These are phyloP conservation scores for Pyrochroa serraticornis DNA, from an alignment of 2,888 invertebrate species.

Conservation along the genomic window DNA sequence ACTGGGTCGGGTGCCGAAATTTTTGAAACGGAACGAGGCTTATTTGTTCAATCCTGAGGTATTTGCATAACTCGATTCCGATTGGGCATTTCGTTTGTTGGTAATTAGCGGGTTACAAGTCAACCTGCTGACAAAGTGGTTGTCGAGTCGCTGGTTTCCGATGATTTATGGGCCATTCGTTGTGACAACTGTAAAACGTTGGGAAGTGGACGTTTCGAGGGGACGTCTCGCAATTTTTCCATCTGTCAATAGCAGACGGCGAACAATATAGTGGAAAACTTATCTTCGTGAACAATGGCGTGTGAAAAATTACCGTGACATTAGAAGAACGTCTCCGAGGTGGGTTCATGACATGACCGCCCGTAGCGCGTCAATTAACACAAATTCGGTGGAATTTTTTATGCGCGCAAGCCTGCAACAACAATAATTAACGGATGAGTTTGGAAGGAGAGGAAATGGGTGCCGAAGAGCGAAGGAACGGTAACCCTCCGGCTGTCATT, in stretches of 20 bases:
- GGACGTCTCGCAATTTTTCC: background rate
- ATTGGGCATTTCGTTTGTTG: no score
- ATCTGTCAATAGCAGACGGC: background rate
- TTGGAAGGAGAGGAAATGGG: background rate
- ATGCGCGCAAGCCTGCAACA: background rate
- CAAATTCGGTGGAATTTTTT: background rate
- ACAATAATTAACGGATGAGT: background rate
- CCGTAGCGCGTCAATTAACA: slow-evolving; percentile 3
- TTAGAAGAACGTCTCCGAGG: background rate
- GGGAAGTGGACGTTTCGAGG: background rate
- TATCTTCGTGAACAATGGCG: no score
- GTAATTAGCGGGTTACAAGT: no score
- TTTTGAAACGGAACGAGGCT: no score
- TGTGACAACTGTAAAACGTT: background rate
- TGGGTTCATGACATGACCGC: background rate
- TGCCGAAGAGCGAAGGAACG: slow-evolving; percentile 1
- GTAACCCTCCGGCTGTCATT: background rate
- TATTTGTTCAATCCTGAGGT: no score
- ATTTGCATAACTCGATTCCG: no score
- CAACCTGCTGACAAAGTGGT: no score
- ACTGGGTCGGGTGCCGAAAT: no score
- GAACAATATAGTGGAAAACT: background rate
- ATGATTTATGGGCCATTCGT: background rate
- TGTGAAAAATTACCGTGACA: background rate
- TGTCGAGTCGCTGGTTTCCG: no score